phyloP scores from a whole-genome alignment of 2,888 invertebrate genomes.

The Boloria selene region DNA sequence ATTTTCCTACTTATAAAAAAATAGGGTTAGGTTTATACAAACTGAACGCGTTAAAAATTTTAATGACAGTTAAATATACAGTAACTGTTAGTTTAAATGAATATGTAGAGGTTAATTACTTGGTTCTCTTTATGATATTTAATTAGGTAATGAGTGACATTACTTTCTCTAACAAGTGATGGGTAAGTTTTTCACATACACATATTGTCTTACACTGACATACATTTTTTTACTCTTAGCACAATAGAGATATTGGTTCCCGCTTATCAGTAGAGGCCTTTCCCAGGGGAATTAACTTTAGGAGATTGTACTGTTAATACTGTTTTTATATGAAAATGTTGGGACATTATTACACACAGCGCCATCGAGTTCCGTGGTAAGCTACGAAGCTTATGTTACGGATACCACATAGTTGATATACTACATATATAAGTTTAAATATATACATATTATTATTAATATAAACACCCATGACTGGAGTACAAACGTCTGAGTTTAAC shows the following conservation, averaged over 20 bases:
- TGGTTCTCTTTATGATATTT: slow-evolving; percentile 26
- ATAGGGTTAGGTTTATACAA: too few species aligned
- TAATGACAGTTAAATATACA: slow-evolving; percentile 5
- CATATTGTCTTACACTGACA: slow-evolving; percentile 29
- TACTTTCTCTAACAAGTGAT: slow-evolving; percentile 15
- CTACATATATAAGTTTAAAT: too few species aligned
- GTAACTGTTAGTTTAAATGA: slow-evolving; percentile 3
- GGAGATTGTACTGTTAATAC: not conserved
- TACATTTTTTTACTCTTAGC: slow-evolving; percentile 25
- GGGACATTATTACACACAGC: too few species aligned
- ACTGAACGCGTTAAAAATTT: not conserved
- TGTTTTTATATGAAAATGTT: too few species aligned
- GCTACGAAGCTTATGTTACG: too few species aligned
- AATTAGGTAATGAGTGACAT: slow-evolving; percentile 16
- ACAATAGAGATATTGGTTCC: slow-evolving; percentile 34
- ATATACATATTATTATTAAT: too few species aligned
- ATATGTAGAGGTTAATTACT: slow-evolving; percentile 27
- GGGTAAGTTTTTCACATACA: slow-evolving; percentile 13
- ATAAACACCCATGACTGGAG: too few species aligned
- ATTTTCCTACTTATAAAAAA: too few species aligned
- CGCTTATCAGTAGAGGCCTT: not conserved
- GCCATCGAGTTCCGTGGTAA: too few species aligned
- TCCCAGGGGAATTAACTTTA: slow-evolving; percentile 7
- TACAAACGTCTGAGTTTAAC: too few species aligned
- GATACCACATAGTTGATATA: too few species aligned